Percentiles rank a stretch among this genome's conserved stretches.
Evolutionary conservation across 2,888 invertebrate genomes (phyloP).

Genomic region (Chirona hameri): DNA sequence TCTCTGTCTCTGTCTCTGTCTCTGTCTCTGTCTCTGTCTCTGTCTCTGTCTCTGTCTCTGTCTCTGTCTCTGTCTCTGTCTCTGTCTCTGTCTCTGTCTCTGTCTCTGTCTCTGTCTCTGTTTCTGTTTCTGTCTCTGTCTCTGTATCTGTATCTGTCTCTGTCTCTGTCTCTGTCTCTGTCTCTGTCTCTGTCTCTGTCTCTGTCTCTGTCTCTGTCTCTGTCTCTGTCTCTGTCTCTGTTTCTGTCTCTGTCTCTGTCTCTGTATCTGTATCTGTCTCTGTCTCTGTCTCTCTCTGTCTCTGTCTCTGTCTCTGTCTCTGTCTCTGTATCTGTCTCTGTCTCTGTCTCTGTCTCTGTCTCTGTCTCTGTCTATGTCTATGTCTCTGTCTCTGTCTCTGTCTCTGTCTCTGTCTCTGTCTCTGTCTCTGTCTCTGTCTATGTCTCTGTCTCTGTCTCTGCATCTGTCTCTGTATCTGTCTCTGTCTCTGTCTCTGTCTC

Average conservation of each 20-base stretch:
- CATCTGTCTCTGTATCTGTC: constrained; percentile 33
- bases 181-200: neutral
- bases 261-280: constrained; percentile 28
- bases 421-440: no score
- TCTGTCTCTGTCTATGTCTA: constrained; percentile 31
- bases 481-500: constrained; percentile 33
- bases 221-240: neutral
- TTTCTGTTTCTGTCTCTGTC: constrained; percentile 30
- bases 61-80: neutral
- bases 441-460: neutral
- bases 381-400: constrained; percentile 2
- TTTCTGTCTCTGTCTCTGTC: no score
- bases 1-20: constrained; percentile 24
- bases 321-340: constrained; percentile 6
- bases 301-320: neutral
- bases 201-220: neutral
- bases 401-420: constrained; percentile 31
- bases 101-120: constrained; percentile 22
- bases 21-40: neutral
- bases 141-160: constrained; percentile 2
- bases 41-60: constrained; percentile 25
- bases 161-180: neutral
- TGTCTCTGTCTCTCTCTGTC: constrained; percentile 31
- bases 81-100: neutral
- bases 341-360: constrained; percentile 33